phyloP scores from a whole-genome alignment of 2,888 invertebrate species.

The Aporophyla lueneburgensis region DNA sequence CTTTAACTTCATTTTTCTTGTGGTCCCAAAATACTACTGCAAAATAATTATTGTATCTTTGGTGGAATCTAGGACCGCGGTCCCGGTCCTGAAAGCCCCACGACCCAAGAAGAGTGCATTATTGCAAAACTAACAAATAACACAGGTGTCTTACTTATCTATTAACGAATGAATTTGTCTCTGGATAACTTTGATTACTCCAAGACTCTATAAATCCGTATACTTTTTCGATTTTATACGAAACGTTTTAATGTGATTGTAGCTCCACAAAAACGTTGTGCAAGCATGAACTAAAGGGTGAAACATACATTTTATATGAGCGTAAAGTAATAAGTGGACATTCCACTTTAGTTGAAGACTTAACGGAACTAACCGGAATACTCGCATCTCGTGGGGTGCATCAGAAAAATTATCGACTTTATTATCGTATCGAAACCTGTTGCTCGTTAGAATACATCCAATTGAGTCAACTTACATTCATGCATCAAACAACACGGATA shows the following conservation, averaged over 20 bases:
- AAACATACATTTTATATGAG: conserved; percentile 45
- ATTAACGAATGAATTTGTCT: background rate
- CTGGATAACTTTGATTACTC: background rate
- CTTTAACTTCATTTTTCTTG: too few species aligned
- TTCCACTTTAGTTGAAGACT: conserved; percentile 65
- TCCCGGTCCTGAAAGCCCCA: too few species aligned
- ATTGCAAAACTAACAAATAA: background rate
- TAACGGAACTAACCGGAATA: conserved; percentile 67
- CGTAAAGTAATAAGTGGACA: conserved; percentile 60
- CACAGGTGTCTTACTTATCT: too few species aligned
- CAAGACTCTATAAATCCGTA: background rate
- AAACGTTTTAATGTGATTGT: background rate
- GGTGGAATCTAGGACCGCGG: too few species aligned
- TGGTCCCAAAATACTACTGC: too few species aligned
- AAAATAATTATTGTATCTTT: too few species aligned
- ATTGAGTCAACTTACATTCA: conserved; percentile 61
- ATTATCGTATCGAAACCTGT: conserved; percentile 58
- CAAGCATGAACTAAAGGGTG: conserved; percentile 35
- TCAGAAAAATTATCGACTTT: conserved; percentile 68
- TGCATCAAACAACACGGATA: conserved; percentile 52
- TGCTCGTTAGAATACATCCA: conserved; percentile 43
- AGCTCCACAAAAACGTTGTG: conserved; percentile 19
- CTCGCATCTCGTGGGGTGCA: conserved; percentile 59
- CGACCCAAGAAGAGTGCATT: too few species aligned
- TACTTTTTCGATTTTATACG: background rate